Base-by-base conservation (phyloP, 2,113 vertebrate genomes). In the Dasyprocta punctata region DNA sequence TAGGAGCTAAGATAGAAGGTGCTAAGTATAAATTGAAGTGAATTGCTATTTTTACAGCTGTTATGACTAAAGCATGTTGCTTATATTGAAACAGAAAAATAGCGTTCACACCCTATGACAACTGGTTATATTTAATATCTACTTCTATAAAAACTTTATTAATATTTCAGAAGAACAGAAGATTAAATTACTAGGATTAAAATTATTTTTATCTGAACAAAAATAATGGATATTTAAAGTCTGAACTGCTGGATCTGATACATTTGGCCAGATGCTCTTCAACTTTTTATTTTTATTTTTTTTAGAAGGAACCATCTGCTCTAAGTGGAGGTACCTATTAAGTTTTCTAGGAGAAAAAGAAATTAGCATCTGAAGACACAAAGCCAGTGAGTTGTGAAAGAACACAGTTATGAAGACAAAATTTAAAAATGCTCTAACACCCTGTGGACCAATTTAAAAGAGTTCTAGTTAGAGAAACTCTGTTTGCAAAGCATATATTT, bases 261-360 rank as follows among this genome's bases (percentile, higher is more conserved):
- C 98, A 98, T 97, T 97, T 98, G 95, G 95, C 97, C 98, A 99
- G 98, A 98, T 98, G 98, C 95, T 97, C 94, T 95, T 95, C 90
- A 95, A 97, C 19, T 80, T 96, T 95, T 97, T 92, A 96, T 97
- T 96, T 95, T 95, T 96, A 85, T 88, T 96, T 63, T 94, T 95
- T 33, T 86, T 56, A 56, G 96, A 95, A 96, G 73, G 90, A 97
- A 52, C 95, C 95, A 94, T 98, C 97, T 97, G 92, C 83, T 96
- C 11, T 92, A 89, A 92, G 83, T 87, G 58, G 85, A 98, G 95
- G 86, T 89, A 36, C 85, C 89, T 98, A 88, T 98, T 97, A 83
- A 96, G 95, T 96, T 98, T 97, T 88, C 91, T 10, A 94, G 97
- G 84, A 92, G 96, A 96, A 98, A 97, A 98, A 85, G 97, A 97